phyloP scores from a whole-genome alignment of 2,888 invertebrate genomes.

The Dynastes tityus region DNA sequence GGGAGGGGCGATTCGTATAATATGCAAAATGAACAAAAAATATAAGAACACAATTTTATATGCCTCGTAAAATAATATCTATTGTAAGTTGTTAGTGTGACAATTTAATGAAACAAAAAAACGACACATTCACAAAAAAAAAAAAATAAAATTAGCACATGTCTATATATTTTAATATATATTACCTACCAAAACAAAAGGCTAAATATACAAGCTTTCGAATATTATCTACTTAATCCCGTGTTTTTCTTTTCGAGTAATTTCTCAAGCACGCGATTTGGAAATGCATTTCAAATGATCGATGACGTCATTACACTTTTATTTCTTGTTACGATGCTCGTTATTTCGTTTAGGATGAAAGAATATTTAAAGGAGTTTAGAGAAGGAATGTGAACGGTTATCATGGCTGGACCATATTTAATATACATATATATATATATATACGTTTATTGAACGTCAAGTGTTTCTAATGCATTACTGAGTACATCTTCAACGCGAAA shows the following conservation, averaged over 20 bases:
- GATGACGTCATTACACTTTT: slow-evolving; percentile 55
- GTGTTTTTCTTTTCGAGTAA: slow-evolving; percentile 55
- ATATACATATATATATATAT: not conserved
- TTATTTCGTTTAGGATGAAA: not conserved
- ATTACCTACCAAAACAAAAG: slow-evolving; percentile 7
- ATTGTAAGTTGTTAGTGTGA: slow-evolving; percentile 68
- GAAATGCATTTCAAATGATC: slow-evolving; percentile 58
- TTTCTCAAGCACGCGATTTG: slow-evolving; percentile 51
- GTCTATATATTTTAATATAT: slow-evolving; percentile 31
- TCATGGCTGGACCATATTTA: slow-evolving; percentile 51
- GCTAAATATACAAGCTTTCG: not conserved
- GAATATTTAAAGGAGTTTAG: not conserved
- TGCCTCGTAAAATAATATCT: slow-evolving; percentile 66
- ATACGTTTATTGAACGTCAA: slow-evolving; percentile 36
- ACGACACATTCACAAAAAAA: slow-evolving; percentile 38
- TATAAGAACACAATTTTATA: slow-evolving; percentile 68
- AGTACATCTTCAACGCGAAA: slow-evolving; percentile 21
- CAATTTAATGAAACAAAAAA: slow-evolving; percentile 30
- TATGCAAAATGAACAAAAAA: slow-evolving; percentile 59
- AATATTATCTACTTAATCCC: slow-evolving; percentile 30
- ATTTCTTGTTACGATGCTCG: slow-evolving; percentile 5
- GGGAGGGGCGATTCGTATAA: slow-evolving; percentile 70
- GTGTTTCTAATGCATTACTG: slow-evolving; percentile 50
- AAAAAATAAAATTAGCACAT: slow-evolving; percentile 55
- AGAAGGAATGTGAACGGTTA: not conserved